Evolutionary conservation across 1,140 invertebrate genomes (phyloP), one percentile per base, ranked within the genome.

Genomic region (Bradynema listronoti): DNA sequence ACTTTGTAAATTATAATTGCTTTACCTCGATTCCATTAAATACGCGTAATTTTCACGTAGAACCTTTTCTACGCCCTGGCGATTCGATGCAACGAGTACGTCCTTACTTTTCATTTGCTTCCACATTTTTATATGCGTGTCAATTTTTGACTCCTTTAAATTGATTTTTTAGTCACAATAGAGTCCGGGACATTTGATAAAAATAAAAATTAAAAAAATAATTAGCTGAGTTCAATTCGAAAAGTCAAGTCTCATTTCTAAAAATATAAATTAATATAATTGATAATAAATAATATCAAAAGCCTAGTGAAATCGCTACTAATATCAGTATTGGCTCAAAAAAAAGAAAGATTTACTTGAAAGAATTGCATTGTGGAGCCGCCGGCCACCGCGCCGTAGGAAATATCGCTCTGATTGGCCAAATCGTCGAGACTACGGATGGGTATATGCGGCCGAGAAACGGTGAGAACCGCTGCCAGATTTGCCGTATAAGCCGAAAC

Each of bases 401-500:
- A 84, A 65, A 97, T 94, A 59, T 88, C 88, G 2, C 85, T 90
- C 83, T 97, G 91, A 56, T 89, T 88, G 0, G 91, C 89, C 30
- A 98, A 80, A 78, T 96, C 93, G 16, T 91, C 88, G 0, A 90
- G 90, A 73, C 86, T 92, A 80, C 96, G 90, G 55, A 98, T 97
- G 0, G 93, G 93, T 11, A 91, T 84, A 92, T 94, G 51, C 90
- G 83, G 80, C 93, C 91, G 6, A 11, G 71, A 75, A 19, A 97
- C 92, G 0, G 93, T 98, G 11, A 97, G 83, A 79, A 98, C 96
- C 1, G 93, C 93, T 2, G 92, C 92, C 62, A 98, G 81, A 81
- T 98, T 98, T 9, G 93, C 93, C 1, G 93, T 98, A 79, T 95
- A 95, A 19, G 91, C 93, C 0, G 91, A 93, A 58, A 97, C 91